Evolutionary conservation across 2,888 invertebrate species (phyloP).

Genomic region (Pristionchus mayeri): DNA sequence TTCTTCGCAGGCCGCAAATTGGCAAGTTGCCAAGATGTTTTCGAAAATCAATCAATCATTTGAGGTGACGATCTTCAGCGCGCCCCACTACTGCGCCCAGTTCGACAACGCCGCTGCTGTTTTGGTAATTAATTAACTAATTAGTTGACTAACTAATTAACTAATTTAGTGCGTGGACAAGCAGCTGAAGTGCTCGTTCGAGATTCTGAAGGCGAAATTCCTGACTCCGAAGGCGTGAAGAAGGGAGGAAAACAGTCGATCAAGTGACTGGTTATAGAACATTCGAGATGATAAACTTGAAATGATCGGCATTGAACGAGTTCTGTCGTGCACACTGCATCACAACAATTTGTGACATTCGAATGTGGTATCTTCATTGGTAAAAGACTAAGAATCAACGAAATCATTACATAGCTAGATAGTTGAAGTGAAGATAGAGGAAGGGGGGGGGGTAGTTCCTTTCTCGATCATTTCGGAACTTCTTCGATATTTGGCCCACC

Average conservation of each 20-base stretch:
- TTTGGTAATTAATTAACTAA: slow-evolving; percentile 36
- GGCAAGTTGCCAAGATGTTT: slow-evolving; percentile 33
- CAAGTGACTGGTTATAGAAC: neutral
- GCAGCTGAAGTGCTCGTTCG: slow-evolving; percentile 45
- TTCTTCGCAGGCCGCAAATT: slow-evolving; percentile 55
- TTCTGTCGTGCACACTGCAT: too few species aligned
- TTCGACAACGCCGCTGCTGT: slow-evolving; percentile 58
- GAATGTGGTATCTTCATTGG: too few species aligned
- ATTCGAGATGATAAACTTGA: slow-evolving; percentile 30
- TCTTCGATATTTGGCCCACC: too few species aligned
- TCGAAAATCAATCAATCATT: slow-evolving; percentile 5
- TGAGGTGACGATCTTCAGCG: slow-evolving; percentile 63
- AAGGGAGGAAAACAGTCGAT: neutral
- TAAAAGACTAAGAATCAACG: too few species aligned
- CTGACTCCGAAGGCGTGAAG: neutral
- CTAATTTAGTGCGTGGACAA: slow-evolving; percentile 39
- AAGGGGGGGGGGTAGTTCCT: too few species aligned
- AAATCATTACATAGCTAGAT: too few species aligned
- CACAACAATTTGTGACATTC: too few species aligned
- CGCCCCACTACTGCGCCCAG: slow-evolving; percentile 64
- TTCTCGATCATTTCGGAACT: too few species aligned
- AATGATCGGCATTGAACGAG: too few species aligned
- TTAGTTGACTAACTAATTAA: neutral
- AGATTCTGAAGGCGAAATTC: slow-evolving; percentile 38
- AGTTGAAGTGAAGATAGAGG: too few species aligned